Conservation (phyloP, 1,140 invertebrate genomes). For the Myzus persicae region DNA sequence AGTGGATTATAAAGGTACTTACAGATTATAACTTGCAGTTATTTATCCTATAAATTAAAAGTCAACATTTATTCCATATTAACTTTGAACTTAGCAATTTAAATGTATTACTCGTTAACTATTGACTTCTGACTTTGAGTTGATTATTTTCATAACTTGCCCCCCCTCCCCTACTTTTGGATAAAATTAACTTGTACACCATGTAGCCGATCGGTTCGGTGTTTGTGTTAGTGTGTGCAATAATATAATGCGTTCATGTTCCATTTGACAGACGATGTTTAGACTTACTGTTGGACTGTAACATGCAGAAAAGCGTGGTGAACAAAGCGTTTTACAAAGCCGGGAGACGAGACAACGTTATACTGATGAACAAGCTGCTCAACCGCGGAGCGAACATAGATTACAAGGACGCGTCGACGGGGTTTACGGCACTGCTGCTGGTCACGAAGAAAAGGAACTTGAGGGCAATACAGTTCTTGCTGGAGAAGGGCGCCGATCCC, state of each 20-base stretch:
- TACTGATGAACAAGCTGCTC: slow-evolving; percentile 39
- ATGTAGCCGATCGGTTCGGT: no score
- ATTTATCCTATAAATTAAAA: no score
- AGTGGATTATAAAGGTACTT: no score
- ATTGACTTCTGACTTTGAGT: no score
- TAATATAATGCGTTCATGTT: background rate
- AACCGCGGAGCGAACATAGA: slow-evolving; percentile 33
- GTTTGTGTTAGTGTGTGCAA: background rate
- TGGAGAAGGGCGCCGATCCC: slow-evolving; percentile 20
- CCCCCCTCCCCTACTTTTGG: no score
- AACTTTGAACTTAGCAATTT: no score
- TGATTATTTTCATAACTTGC: no score
- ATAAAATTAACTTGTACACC: no score
- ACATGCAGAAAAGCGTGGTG: background rate
- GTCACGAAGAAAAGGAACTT: background rate
- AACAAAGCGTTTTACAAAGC: slow-evolving; percentile 12
- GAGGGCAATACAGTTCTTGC: background rate
- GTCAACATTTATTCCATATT: no score
- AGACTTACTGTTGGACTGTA: background rate
- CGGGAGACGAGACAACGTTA: background rate
- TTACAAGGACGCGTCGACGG: background rate
- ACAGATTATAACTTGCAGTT: no score
- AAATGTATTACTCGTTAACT: no score
- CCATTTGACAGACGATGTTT: slow-evolving; percentile 13
- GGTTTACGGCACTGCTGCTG: background rate